phyloP scores from a whole-genome alignment of 2,113 vertebrate species.

The Leucopsar rothschildi region DNA sequence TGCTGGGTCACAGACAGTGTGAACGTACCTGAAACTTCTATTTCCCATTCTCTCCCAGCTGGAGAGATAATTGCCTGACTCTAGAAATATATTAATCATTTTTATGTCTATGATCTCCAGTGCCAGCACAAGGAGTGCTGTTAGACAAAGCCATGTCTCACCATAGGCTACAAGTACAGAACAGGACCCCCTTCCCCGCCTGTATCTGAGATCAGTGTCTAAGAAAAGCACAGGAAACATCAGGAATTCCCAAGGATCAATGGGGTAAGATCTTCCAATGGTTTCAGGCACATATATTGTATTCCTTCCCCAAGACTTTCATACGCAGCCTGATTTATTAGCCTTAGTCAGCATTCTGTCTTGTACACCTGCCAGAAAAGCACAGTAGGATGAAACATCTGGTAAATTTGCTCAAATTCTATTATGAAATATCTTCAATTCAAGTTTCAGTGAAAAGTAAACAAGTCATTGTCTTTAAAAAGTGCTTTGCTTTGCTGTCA shows the following conservation, averaged over 20 bases:
- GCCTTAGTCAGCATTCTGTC: slow-evolving; percentile 62
- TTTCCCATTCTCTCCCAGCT: slow-evolving; percentile 42
- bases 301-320: slow-evolving; percentile 51
- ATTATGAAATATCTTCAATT: slow-evolving; percentile 71
- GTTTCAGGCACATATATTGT: slow-evolving; percentile 26
- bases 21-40: slow-evolving; percentile 4
- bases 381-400: slow-evolving; percentile 70
- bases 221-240: slow-evolving; percentile 30
- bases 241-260: slow-evolving; percentile 33
- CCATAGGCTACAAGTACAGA: not conserved
- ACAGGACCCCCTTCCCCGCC: not conserved
- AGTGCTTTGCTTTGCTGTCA: slow-evolving; percentile 52
- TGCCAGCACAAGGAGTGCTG: not conserved
- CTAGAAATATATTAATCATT: slow-evolving; percentile 40
- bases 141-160: not conserved
- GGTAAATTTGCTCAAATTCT: slow-evolving; percentile 64
- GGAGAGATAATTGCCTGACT: slow-evolving; percentile 43
- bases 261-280: slow-evolving; percentile 38
- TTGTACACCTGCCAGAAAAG: slow-evolving; percentile 62
- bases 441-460: slow-evolving; percentile 68
- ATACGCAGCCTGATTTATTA: slow-evolving; percentile 62
- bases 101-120: slow-evolving; percentile 23
- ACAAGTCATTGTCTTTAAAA: slow-evolving; percentile 66
- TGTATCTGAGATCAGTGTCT: slow-evolving; percentile 26
- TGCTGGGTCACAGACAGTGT: slow-evolving; percentile 2